Conservation (phyloP, 2,797 vertebrate genomes). For the Coregonus sp. region DNA sequence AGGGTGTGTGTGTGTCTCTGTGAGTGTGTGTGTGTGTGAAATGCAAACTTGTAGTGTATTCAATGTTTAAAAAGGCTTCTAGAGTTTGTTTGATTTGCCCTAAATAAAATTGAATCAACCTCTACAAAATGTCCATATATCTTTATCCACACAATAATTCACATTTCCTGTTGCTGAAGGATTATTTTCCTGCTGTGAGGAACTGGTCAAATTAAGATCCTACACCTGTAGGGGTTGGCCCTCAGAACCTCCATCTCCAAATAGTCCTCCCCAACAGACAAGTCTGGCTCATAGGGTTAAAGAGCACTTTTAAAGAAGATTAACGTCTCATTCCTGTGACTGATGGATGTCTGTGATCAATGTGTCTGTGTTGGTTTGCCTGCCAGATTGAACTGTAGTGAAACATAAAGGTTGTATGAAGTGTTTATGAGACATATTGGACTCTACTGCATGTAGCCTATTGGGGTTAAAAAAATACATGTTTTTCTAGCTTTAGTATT, state of each 20-base stretch:
- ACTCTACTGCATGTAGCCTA: neutral
- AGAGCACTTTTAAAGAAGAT: slow-evolving; percentile 6
- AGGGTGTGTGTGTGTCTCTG: neutral
- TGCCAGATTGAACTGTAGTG: neutral
- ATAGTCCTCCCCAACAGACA: neutral
- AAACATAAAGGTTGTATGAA: neutral
- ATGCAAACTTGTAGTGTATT: neutral
- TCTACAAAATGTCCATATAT: no score
- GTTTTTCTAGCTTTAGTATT: neutral
- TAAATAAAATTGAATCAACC: no score
- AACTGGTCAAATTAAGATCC: no score
- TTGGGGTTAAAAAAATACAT: neutral
- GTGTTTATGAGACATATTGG: slow-evolving; percentile 23
- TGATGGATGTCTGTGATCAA: neutral
- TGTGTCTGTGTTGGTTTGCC: neutral
- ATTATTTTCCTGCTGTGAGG: no score
- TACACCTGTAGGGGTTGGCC: no score
- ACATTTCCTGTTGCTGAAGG: no score
- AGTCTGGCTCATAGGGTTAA: neutral
- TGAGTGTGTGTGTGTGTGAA: neutral
- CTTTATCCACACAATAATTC: no score
- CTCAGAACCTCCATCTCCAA: slow-evolving; percentile 1
- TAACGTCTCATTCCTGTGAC: neutral
- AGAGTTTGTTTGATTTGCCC: no score
- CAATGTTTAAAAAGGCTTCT: no score